Conservation (phyloP, 2,797 vertebrate species). For the Hozukius guyotensis region DNA sequence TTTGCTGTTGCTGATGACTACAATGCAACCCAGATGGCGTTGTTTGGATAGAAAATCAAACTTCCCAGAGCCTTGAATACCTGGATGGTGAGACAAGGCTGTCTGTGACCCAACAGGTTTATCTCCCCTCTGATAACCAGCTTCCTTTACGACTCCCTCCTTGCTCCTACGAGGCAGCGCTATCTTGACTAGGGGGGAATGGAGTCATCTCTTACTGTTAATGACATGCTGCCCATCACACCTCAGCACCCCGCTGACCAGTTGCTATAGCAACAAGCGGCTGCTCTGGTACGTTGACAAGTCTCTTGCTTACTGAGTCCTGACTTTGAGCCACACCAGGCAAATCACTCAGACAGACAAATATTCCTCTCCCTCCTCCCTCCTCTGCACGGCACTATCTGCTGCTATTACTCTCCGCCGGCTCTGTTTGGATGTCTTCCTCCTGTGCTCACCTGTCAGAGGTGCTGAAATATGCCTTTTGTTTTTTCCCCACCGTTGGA, state of each 20-base stretch:
- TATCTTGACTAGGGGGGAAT: constrained; percentile 31
- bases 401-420: constrained; percentile 24
- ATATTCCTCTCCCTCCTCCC: constrained; percentile 8
- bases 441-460: constrained; percentile 63
- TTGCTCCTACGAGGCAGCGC: background rate
- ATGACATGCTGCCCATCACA: constrained; percentile 52
- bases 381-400: constrained; percentile 25
- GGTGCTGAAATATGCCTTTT: constrained; percentile 51
- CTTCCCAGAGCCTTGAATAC: constrained; percentile 6
- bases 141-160: constrained; percentile 15
- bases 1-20: background rate
- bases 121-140: constrained; percentile 32
- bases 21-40: constrained; percentile 21
- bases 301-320: constrained; percentile 32
- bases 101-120: constrained; percentile 40
- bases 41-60: constrained; percentile 19
- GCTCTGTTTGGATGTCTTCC: constrained; percentile 40
- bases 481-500: constrained; percentile 26
- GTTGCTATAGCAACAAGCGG: constrained; percentile 60
- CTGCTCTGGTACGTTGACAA: constrained; percentile 23
- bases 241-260: constrained; percentile 38
- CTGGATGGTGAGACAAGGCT: constrained; percentile 17
- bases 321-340: constrained; percentile 29
- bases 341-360: constrained; percentile 42
- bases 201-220: constrained; percentile 49